Base-by-base conservation (phyloP, 2,113 vertebrate genomes). In the Python bivittatus region DNA sequence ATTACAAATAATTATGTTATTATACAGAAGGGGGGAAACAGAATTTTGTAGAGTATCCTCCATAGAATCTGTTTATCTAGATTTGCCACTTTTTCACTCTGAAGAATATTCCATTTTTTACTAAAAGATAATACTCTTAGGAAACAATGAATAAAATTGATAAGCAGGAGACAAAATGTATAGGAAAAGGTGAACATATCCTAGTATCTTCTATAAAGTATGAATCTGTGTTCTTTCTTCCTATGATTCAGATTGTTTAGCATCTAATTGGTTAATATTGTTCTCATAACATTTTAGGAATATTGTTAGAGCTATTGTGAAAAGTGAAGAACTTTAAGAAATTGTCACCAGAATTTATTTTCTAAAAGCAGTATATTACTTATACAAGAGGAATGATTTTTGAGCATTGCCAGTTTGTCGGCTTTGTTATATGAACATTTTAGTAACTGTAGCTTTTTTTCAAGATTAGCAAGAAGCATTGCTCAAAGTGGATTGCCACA, bases 1-100 rank as follows among this genome's bases (percentile, higher is more conserved):
- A 48, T 64, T 29, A 23, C n/a, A 48, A 48, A 38, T 64, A 52
- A 38, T 91, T 52, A 68, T 60, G n/a, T 57, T 33, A 57, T 42
- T 56, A 93, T 96, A 91, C 64, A 88, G 84, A 64, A 89, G 85
- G 88, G 89, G 54, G 84, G 0, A 1, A 93, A 95, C 72, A 92
- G 91, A 20, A 33, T 92, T 95, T 95, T 94, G 95, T 57, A 94
- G 61, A 93, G 94, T 94, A 94, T n/a, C 57, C 84, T 94, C 84
- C 85, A 53, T 68, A 88, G 94, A 93, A 96, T 89, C 42, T 25
- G 29, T 96, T 96, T 92, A 92, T 92, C 88, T 17, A 85, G 95
- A 84, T 90, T 60, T 93, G 87, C 84, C 1, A 7, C 91, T 90
- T 79, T 84, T 15, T n/a, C 57, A 10, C 10, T 33, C 52, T 64